phyloP scores from a whole-genome alignment of 2,797 vertebrate species.

The Propithecus deckenii region DNA sequence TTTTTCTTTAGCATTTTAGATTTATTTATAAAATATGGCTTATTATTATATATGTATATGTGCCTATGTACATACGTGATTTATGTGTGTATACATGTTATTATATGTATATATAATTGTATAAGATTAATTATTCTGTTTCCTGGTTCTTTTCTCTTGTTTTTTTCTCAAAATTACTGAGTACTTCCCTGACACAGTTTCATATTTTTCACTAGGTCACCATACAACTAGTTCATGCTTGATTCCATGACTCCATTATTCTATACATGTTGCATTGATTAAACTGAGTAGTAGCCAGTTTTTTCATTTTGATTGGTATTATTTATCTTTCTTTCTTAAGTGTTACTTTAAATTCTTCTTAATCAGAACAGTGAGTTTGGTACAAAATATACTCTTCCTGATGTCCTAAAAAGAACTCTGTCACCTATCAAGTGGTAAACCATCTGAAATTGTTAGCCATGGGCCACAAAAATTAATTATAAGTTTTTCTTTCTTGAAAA shows the following conservation, averaged over 20 bases:
- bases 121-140: background rate
- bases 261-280: background rate
- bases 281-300: background rate
- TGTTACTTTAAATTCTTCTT: background rate
- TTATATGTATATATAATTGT: background rate
- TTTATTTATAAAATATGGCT: background rate
- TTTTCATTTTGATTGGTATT: constrained; percentile 26
- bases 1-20: constrained; percentile 10
- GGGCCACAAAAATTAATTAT: background rate
- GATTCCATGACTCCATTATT: background rate
- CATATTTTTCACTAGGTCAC: background rate
- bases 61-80: background rate
- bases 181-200: background rate
- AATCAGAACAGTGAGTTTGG: background rate
- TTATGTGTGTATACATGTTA: background rate
- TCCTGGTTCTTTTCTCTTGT: background rate
- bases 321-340: background rate
- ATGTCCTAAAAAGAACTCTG: background rate
- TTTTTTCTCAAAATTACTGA: background rate
- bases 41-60: background rate
- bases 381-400: background rate
- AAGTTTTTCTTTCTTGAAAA: background rate
- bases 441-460: background rate
- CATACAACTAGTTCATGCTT: background rate
- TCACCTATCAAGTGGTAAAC: background rate